Conservation (phyloP, 2,113 vertebrate genomes). For the Embiotoca jacksoni region DNA sequence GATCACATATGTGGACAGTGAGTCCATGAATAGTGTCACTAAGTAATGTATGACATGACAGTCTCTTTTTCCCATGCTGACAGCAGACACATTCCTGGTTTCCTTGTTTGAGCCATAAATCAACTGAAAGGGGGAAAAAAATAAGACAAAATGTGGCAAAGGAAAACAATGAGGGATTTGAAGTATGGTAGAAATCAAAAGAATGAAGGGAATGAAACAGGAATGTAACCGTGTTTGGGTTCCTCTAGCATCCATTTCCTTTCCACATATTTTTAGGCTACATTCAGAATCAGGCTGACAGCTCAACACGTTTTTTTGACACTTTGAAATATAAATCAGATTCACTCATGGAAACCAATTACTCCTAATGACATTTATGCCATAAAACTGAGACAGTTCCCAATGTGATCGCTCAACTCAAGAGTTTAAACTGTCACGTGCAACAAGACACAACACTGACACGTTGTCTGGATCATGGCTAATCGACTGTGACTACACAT, state of each 20-base stretch:
- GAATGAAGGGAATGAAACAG: slow-evolving; percentile 34
- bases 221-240: slow-evolving; percentile 24
- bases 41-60: slow-evolving; percentile 80
- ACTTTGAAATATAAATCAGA: slow-evolving; percentile 14
- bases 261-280: neutral
- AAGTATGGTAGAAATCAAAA: slow-evolving; percentile 44
- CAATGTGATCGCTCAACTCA: too few relatives aligned
- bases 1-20: slow-evolving; percentile 50
- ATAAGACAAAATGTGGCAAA: slow-evolving; percentile 82
- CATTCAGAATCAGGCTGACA: neutral
- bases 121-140: slow-evolving; percentile 91
- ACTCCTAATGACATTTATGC: too few relatives aligned
- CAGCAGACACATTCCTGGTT: slow-evolving; percentile 89
- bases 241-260: neutral
- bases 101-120: slow-evolving; percentile 88
- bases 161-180: slow-evolving; percentile 39
- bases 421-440: too few relatives aligned
- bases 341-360: neutral
- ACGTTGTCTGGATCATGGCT: neutral
- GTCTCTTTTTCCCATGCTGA: slow-evolving; percentile 89
- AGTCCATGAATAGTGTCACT: slow-evolving; percentile 86
- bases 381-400: too few relatives aligned
- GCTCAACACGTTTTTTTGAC: neutral
- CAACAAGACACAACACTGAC: neutral
- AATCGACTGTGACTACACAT: neutral